Percentiles rank a stretch among this genome's conserved stretches.
Evolutionary conservation across 2,113 vertebrate genomes (phyloP).

Genomic region (Anthoscopus minutus): DNA sequence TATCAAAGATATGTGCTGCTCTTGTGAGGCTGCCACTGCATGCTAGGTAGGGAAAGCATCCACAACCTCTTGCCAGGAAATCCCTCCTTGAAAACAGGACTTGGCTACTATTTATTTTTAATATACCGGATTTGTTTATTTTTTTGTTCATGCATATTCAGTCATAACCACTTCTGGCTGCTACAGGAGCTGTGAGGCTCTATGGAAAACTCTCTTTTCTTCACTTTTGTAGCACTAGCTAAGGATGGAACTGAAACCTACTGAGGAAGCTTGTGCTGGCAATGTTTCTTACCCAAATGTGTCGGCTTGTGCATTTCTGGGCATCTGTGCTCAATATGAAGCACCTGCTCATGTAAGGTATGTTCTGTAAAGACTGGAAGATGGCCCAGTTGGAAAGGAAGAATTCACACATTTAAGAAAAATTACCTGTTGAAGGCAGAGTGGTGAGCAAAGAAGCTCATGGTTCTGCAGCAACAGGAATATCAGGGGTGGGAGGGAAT

Average conservation of each 20-base stretch:
- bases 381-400: background rate
- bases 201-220: background rate
- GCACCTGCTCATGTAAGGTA: constrained; percentile 22
- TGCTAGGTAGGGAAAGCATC: background rate
- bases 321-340: constrained; percentile 20
- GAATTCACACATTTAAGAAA: background rate
- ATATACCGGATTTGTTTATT: background rate
- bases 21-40: background rate
- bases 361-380: constrained; percentile 5
- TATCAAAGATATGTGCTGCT: background rate
- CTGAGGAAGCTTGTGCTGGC: constrained; percentile 2
- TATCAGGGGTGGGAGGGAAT: background rate
- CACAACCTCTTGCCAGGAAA: background rate
- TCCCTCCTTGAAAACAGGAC: background rate
- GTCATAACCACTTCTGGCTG: background rate
- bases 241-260: background rate
- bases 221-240: background rate
- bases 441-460: background rate
- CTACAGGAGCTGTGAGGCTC: background rate
- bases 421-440: constrained; percentile 28
- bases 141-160: background rate
- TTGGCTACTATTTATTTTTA: background rate
- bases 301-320: background rate
- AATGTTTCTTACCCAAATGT: background rate
- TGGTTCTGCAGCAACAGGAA: background rate